These are phyloP conservation scores for Ennomos erosarius DNA, from an alignment of 2,888 invertebrate genomes.

Conservation along the genomic window DNA sequence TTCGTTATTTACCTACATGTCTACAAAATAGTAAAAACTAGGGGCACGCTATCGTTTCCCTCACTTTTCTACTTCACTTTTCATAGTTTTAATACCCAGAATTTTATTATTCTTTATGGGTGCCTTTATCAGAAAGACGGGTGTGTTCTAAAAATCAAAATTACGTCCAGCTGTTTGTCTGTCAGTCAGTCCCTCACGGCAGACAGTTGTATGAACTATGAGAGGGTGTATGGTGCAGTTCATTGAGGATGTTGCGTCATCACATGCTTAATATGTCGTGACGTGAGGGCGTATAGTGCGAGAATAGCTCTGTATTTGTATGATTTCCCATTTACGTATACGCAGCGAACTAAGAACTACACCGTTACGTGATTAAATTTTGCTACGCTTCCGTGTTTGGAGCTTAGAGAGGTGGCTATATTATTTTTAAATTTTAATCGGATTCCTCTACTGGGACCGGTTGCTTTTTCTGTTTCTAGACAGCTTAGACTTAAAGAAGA, in stretches of 20 bases:
- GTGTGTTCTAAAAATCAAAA: too few species aligned
- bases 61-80: too few species aligned
- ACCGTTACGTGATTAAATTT: constrained; percentile 47
- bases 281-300: constrained; percentile 33
- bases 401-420: constrained; percentile 24
- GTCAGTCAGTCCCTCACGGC: not conserved
- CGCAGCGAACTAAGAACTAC: constrained; percentile 9
- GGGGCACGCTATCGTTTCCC: too few species aligned
- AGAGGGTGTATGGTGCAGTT: constrained; percentile 24
- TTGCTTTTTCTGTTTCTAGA: not conserved
- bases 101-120: too few species aligned
- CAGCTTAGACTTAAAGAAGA: constrained; percentile 11
- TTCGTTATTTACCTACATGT: too few species aligned
- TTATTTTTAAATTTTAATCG: constrained; percentile 32
- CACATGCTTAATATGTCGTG: constrained; percentile 43
- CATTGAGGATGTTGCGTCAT: constrained; percentile 50
- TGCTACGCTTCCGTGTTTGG: constrained; percentile 52
- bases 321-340: constrained; percentile 49
- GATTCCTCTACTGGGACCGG: constrained; percentile 5
- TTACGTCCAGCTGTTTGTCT: too few species aligned
- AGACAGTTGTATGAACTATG: not conserved
- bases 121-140: too few species aligned
- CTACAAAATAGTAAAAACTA: too few species aligned
- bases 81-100: too few species aligned
- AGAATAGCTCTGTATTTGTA: constrained; percentile 55